Evolutionary conservation across 2,888 invertebrate species (phyloP), one percentile per base, ranked within the genome.

Genomic region (Herminia tarsipennalis): DNA sequence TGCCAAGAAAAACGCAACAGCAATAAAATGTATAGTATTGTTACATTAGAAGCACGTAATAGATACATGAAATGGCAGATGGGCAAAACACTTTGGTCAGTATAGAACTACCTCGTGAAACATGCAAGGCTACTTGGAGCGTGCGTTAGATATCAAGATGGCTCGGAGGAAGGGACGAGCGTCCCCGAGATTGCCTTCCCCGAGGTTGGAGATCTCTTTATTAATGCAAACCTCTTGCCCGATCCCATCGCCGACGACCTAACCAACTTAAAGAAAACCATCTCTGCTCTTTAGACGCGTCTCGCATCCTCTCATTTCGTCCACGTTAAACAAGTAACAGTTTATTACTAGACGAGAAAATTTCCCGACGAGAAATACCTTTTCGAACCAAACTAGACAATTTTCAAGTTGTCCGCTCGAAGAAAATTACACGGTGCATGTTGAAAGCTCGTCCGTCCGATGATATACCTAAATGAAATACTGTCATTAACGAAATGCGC

Each of bases 251-350:
- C 44, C 67, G 58, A 60, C 67, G 62, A 66, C 76, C 70, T 79
- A 83, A 82, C 82, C 74, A 81, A 81, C 79, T 85, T 83, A 72
- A 79, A 80, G 81, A 80, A 83, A 81, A 81, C 83, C 75, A 74
- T 69, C 59, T 62, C 59, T 53, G 67, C 65, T 68, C 66, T 61
- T 54, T 43, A 74, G 64, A 66, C 64, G 65, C 58, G 60, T 54
- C 68, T 68, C 55, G 54, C 65, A 61, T 66, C 61, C 70, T 54
- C 75, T 74, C 78, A 78, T 83, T 83, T 81, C 74, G 70, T 59
- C 66, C 53, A 74, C 76, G 75, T 78, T 84, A 83, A 83, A 81
- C 84, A 80, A 81, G 78, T 75, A 79, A 79, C 79, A 76, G 77
- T 84, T 83, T 85, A 84, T 82, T 76, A 62, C 78, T 66, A 66